Conservation (phyloP, 1,140 invertebrate species). For the Rhyzopertha dominica region DNA sequence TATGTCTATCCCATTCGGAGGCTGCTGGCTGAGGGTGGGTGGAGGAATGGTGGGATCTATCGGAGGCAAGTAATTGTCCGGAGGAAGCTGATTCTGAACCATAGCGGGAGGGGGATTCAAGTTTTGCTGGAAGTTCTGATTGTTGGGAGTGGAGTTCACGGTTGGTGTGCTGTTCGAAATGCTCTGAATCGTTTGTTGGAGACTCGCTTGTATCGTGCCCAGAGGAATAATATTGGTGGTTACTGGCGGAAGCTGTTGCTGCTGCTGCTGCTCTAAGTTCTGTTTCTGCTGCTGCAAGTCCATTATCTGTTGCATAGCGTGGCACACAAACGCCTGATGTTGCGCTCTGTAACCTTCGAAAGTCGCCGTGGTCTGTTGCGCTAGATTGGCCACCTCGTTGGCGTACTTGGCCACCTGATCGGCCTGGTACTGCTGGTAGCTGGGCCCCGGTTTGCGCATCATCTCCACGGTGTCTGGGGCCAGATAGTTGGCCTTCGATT, state of each 20-base stretch:
- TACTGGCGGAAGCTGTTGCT: constrained; percentile 23
- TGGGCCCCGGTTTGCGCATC: constrained; percentile 69
- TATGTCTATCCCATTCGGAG: constrained; percentile 29
- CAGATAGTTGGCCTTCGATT: constrained; percentile 94
- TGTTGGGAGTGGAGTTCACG: constrained; percentile 13
- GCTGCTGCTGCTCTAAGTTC: constrained; percentile 62
- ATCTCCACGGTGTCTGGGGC: constrained; percentile 77
- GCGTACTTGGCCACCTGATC: constrained; percentile 74
- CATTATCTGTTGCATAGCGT: constrained; percentile 84
- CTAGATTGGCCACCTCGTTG: constrained; percentile 55
- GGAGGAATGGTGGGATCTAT: constrained; percentile 16
- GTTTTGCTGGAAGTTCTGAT: constrained; percentile 10
- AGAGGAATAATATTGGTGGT: constrained; percentile 27
- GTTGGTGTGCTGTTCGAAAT: constrained; percentile 19
- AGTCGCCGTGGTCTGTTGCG: constrained; percentile 50
- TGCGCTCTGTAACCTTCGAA: constrained; percentile 75
- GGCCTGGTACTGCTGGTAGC: constrained; percentile 80
- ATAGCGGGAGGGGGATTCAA: too few species aligned
- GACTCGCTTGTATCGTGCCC: constrained; percentile 32
- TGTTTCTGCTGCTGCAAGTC: constrained; percentile 76
- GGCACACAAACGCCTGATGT: constrained; percentile 90
- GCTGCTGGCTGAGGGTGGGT: constrained; percentile 1
- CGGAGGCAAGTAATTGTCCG: constrained; percentile 5
- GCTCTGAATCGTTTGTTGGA: constrained; percentile 37
- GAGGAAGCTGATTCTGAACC: constrained; percentile 9